Conservation (phyloP, 2,113 vertebrate genomes). For the Crotalus helleri region DNA sequence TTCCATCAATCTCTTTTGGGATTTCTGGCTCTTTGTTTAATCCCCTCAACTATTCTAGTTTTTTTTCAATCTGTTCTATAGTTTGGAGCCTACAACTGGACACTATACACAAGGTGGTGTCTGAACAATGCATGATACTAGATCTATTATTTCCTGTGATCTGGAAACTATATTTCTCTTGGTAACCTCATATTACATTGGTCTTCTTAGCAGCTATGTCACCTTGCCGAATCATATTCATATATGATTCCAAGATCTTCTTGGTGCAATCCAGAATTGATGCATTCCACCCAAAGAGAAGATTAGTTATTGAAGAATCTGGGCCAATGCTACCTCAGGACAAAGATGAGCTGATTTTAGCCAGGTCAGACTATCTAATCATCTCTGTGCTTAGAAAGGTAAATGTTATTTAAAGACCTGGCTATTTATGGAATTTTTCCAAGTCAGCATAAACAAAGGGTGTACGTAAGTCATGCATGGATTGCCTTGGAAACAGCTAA, state of each 20-base stretch:
- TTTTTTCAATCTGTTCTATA: neutral
- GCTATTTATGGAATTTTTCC: neutral
- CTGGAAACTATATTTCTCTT: neutral
- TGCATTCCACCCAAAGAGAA: neutral
- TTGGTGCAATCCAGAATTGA: neutral
- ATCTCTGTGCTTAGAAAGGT: neutral
- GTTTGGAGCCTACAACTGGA: neutral
- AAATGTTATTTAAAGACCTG: constrained; percentile 44
- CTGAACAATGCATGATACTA: neutral
- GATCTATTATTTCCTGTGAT: neutral
- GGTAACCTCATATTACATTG: neutral
- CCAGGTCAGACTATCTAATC: neutral
- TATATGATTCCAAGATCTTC: neutral
- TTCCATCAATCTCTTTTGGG: neutral
- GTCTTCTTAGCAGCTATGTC: neutral
- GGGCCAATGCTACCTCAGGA: neutral
- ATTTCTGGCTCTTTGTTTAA: neutral
- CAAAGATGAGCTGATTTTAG: constrained; percentile 1
- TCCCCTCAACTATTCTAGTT: neutral
- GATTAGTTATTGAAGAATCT: neutral
- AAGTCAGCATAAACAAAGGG: constrained; percentile 27
- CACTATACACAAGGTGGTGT: neutral
- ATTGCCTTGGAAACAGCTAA: constrained; percentile 45
- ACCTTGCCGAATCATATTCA: neutral
- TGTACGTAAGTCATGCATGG: constrained; percentile 17